Conservation (phyloP, 1,140 invertebrate species). For the Danaus melanippus region DNA sequence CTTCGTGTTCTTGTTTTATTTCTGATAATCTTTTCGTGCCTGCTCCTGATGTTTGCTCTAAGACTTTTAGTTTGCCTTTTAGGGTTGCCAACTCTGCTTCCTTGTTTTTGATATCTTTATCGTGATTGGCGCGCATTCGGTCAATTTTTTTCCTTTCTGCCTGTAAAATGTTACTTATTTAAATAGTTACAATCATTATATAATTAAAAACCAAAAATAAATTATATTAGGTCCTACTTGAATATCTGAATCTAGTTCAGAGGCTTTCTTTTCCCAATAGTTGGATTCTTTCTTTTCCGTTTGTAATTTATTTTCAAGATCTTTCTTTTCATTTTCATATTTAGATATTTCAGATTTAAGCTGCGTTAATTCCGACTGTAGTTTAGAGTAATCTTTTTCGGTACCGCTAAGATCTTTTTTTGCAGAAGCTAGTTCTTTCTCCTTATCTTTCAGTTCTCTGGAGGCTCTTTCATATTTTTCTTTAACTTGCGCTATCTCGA, state of each 20-base stretch:
- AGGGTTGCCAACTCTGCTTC: slow-evolving; percentile 78
- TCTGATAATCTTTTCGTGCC: slow-evolving; percentile 77
- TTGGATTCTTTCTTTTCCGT: slow-evolving; percentile 70
- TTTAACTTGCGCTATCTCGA: slow-evolving; percentile 69
- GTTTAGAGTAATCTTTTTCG: slow-evolving; percentile 67
- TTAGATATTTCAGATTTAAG: slow-evolving; percentile 77
- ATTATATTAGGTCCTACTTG: slow-evolving; percentile 54
- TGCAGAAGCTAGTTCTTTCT: slow-evolving; percentile 44
- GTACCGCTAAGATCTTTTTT: slow-evolving; percentile 47
- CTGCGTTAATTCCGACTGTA: slow-evolving; percentile 67
- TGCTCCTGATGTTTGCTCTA: slow-evolving; percentile 74
- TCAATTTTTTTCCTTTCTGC: slow-evolving; percentile 77
- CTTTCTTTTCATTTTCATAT: slow-evolving; percentile 74
- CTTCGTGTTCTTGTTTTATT: slow-evolving; percentile 78
- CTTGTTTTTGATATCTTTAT: slow-evolving; percentile 76
- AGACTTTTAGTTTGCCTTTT: slow-evolving; percentile 76
- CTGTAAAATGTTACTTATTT: slow-evolving; percentile 35
- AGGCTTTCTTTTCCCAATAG: slow-evolving; percentile 75
- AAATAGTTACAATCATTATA: background rate
- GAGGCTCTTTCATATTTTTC: slow-evolving; percentile 65
- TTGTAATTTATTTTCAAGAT: slow-evolving; percentile 71
- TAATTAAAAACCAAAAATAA: slow-evolving; percentile 3
- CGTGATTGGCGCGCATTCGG: slow-evolving; percentile 74
- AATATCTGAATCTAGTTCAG: slow-evolving; percentile 76
- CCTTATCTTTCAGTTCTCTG: slow-evolving; percentile 60